Evolutionary conservation across 2,888 invertebrate genomes (phyloP).

Genomic region (Ormia ochracea): DNA sequence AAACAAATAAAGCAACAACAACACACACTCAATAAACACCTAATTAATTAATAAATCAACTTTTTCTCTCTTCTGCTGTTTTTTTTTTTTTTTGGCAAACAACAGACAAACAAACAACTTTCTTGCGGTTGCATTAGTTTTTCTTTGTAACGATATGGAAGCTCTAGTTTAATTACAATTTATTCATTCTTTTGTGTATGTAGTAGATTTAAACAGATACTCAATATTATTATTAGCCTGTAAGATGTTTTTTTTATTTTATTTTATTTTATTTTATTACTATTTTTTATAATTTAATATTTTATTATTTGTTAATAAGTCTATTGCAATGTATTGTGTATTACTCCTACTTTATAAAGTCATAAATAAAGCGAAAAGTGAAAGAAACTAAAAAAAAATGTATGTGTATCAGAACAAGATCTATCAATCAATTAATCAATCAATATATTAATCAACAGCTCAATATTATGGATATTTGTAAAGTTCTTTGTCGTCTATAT

Average conservation of each 20-base stretch:
- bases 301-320: slow-evolving; percentile 48
- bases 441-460: too few species aligned
- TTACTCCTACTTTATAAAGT: slow-evolving; percentile 48
- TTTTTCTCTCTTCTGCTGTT: too few species aligned
- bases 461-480: too few species aligned
- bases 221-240: slow-evolving; percentile 51
- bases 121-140: slow-evolving; percentile 15
- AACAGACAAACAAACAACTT: slow-evolving; percentile 7
- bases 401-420: slow-evolving; percentile 12
- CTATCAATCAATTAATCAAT: not conserved
- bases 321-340: slow-evolving; percentile 39
- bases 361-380: slow-evolving; percentile 43
- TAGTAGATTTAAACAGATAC: slow-evolving; percentile 54
- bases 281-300: slow-evolving; percentile 26
- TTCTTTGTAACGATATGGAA: not conserved
- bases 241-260: slow-evolving; percentile 42
- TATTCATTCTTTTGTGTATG: slow-evolving; percentile 44
- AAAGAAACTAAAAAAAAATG: slow-evolving; percentile 3
- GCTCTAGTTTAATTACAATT: slow-evolving; percentile 53
- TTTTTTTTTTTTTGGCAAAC: slow-evolving; percentile 9
- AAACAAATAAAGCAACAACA: slow-evolving; percentile 41
- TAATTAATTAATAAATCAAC: not conserved
- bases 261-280: not conserved
- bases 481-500: slow-evolving; percentile 24
- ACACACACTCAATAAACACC: slow-evolving; percentile 36